Evolutionary conservation across 2,113 vertebrate genomes (phyloP), one percentile per base, ranked within the genome.

Genomic region (Daphoenositta chrysoptera): DNA sequence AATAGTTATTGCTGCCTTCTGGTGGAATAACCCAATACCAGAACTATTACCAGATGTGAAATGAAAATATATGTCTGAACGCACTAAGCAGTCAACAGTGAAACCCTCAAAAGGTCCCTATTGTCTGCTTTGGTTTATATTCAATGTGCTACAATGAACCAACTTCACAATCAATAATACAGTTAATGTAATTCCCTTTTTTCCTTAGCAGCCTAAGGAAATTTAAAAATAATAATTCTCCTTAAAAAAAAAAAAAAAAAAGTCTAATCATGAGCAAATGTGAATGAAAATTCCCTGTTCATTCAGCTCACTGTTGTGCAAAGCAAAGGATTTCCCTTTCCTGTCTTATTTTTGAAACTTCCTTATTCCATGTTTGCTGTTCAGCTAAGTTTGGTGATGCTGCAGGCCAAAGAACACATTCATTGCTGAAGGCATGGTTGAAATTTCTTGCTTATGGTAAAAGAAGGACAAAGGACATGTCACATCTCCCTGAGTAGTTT

Each of bases 281-380:
- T 54, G 86, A 94, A 72, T 70, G 68, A 78, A 78, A 94, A 72
- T 58, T 76, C 39, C 0, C 0, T 58, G 23, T 69, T 77, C 33
- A 39, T 91, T 92, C 65, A 96, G 39, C 15, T 87, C 48, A 58
- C 47, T 64, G 27, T 75, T 94, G 81, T 45, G 70, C 70, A 95
- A 89, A 64, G 68, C 30, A 75, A 61, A 94, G 89, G 73, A 89
- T 95, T 96, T 96, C 89, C 81, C 58, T 85, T 96, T 95, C 87
- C 89, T 87, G 81, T 64, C 85, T 89, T 85, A 76, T 72, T 95
- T 96, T 89, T 93, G 87, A 87, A 89, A 83, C 61, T 87, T 96
- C 87, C 83, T 95, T 87, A 81, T 82, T 91, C 37, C 4, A 0
- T 68, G 35, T 91, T 93, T 86, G 72, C 33, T 66, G 7, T 39